Base-by-base conservation (phyloP, 2,113 vertebrate species). In the Spilogale gracilis region DNA sequence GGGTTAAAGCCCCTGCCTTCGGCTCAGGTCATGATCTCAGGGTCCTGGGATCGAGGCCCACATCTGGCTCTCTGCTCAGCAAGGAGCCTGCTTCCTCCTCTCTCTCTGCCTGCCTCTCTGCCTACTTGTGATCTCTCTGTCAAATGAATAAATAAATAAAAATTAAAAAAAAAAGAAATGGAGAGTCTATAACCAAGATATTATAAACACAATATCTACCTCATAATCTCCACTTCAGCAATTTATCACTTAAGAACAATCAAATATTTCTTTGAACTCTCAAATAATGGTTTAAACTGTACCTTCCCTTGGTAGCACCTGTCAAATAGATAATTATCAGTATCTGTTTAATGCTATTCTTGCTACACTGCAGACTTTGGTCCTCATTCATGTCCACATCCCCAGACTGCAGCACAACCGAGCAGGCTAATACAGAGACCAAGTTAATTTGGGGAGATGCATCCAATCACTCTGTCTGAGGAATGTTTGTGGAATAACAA, bases 291-390 rank as follows among this genome's bases (percentile, higher is more conserved):
- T 63, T 96, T 95, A 92, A 96, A 94, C 30, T 38, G 21, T 38
- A 93, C n/a, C 32, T 56, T 91, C 60, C 79, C 43, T 16, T 43
- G 45, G 63, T 73, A 65, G 60, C 43, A 58, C 45, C 83, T 92
- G 74, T 73, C 97, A 96, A 86, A 92, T 10, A 69, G 58, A 54
- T 96, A 80, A 96, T 96, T 92, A 71, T 23, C 32, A 54, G 61
- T 89, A 65, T 30, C 50, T 92, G 32, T 69, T 96, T 96, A 97
- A 97, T 71, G 58, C 76, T 56, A 76, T 65, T 81, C n/a, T 84
- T 43, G 65, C 27, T 56, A 78, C 0, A 27, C 38, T 73, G 43
- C 9, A 84, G 81, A 12, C n/a, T 32, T 94, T 43, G 14, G 48
- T 63, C 83, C n/a, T 91, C 61, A 84, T 50, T 87, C 45, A 74